phyloP scores from a whole-genome alignment of 2,888 invertebrate species.

The Chrysomela aeneicollis region DNA sequence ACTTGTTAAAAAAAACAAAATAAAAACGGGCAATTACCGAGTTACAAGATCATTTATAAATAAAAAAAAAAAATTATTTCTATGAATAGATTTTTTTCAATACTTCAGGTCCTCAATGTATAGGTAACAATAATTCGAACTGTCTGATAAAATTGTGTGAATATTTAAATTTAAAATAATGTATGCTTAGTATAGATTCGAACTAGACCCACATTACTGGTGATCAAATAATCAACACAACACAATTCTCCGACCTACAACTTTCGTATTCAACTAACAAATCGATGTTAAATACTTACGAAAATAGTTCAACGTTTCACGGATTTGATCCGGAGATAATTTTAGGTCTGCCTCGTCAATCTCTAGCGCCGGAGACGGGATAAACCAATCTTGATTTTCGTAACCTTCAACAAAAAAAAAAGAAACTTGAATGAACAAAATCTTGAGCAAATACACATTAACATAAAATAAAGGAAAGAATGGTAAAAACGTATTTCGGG shows the following conservation, averaged over 20 bases:
- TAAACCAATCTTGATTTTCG: slow-evolving; percentile 93
- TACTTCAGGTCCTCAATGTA: no score
- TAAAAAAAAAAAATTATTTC: no score
- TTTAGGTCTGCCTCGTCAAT: slow-evolving; percentile 77
- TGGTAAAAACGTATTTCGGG: no score
- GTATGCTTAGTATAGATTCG: no score
- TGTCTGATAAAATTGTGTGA: no score
- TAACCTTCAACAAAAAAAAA: slow-evolving; percentile 69
- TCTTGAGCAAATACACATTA: background rate
- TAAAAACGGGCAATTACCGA: no score
- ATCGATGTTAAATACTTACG: slow-evolving; percentile 72
- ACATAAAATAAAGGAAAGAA: background rate
- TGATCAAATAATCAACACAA: background rate
- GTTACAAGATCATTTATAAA: no score
- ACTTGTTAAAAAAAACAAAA: no score
- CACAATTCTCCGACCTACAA: background rate
- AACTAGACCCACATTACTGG: no score
- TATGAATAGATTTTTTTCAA: no score
- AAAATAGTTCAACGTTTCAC: slow-evolving; percentile 96
- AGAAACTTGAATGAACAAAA: slow-evolving; percentile 8
- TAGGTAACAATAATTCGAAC: no score
- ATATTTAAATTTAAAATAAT: no score
- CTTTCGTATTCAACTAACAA: background rate
- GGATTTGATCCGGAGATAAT: slow-evolving; percentile 92
- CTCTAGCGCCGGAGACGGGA: slow-evolving; percentile 86